Percentiles rank a stretch among this genome's conserved stretches.
Conservation (phyloP, 2,888 invertebrate species). For the Aspidapion aeneum region DNA sequence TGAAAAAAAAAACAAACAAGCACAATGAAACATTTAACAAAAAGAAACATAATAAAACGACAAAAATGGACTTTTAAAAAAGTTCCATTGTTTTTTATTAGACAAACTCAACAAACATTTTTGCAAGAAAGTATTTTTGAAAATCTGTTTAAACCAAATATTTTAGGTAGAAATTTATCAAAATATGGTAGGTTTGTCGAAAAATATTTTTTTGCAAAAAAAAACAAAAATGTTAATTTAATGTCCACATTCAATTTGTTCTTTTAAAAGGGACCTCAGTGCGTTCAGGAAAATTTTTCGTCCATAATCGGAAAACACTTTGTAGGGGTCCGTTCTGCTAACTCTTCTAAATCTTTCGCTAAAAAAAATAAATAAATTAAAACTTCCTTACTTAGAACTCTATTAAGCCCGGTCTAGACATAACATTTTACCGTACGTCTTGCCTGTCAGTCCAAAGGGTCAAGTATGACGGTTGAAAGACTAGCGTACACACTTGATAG, state of each 20-base stretch:
- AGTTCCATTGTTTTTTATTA: neutral
- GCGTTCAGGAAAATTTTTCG: conserved; percentile 36
- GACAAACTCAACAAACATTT: neutral
- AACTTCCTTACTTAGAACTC: too few relatives aligned
- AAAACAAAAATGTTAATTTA: conserved; percentile 16
- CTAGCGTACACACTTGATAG: too few relatives aligned
- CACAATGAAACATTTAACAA: conserved; percentile 14
- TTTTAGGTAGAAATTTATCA: neutral
- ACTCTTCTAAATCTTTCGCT: conserved; percentile 35
- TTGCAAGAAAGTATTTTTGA: neutral
- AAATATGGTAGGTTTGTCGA: neutral
- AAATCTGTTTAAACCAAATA: neutral
- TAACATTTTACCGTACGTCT: too few relatives aligned
- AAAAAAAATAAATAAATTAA: conserved; percentile 19
- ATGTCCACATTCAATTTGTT: conserved; percentile 35
- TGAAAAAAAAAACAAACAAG: conserved; percentile 10
- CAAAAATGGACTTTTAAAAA: neutral
- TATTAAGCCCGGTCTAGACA: too few relatives aligned
- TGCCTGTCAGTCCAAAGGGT: too few relatives aligned
- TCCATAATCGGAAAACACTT: conserved; percentile 38
- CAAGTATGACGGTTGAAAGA: too few relatives aligned
- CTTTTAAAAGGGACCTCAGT: conserved; percentile 31
- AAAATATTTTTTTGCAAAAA: neutral
- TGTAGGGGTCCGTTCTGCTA: conserved; percentile 35
- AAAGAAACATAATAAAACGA: conserved; percentile 3